Evolutionary conservation across 2,888 invertebrate genomes (phyloP), one percentile per base, ranked within the genome.

Genomic region (Diploptera punctata): DNA sequence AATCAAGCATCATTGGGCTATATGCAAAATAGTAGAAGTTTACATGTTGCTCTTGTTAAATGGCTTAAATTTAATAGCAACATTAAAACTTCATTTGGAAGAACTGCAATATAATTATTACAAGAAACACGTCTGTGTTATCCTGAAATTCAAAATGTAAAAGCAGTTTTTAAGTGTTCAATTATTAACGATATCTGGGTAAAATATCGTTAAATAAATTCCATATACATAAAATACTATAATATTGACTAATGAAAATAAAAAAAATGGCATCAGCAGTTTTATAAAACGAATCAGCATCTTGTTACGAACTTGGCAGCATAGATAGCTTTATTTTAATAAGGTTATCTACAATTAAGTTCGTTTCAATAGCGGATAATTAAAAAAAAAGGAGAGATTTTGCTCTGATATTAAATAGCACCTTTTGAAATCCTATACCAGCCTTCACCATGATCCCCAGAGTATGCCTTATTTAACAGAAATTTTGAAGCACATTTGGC

Each of bases 391-490:
- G 10, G 33, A 33, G 33, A 13, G 29, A 29, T 29, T n/a, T 29
- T 29, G 57, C n/a, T 21, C 29, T 26, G n/a, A 26, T 57, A 7
- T 16, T 57, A 29, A 21, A 67, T 71, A 71, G 71, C 71, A 71
- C 71, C 71, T 33, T 71, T 65, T 33, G 33, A 19, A 54, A 38
- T 43, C 67, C 57, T 29, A 57, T 57, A 57, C 65, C 71, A 38
- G 33, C 71, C 71, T 26, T 47, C 71, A 71, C 71, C 71, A 54
- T 67, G 67, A 65, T n/a, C 67, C 71, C 69, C 49, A 54, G 33
- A 33, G 29, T 57, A 57, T 57, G 57, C 57, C 57, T 29, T 16
- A 24, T 10, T n/a, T 13, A 24, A 24, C 24, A 24, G 57, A 21
- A 4, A 24, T 57, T 57, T 24, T 57, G 57, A 9, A 24, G 57